Evolutionary conservation across 2,797 vertebrate species (phyloP), one percentile per base, ranked within the genome.

Genomic region (Chrosomus eos): DNA sequence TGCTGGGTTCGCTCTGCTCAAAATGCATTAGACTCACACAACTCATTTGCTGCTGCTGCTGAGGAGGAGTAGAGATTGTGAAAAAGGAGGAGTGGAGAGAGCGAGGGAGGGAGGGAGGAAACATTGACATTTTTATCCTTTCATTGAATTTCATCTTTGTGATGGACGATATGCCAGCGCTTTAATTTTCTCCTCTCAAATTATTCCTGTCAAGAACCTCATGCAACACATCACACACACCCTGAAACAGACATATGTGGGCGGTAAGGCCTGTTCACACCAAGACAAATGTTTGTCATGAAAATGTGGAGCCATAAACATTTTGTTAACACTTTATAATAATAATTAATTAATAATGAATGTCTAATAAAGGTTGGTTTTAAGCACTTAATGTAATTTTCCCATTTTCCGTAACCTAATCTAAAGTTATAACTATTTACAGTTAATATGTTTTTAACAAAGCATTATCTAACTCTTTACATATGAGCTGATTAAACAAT

Each of bases 141-240:
- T 93, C 89, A 94, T 95, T 95, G 93, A 94, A 95, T 96, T 95
- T 94, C 94, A 95, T 95, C 93, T 94, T 93, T 87, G 92, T 95
- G 95, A 96, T 94, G 93, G 95, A 95, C 85, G 91, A 93, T 90
- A 93, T 95, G 95, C 93, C 95, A 96, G 92, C 86, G 93, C 95
- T 97, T 96, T 96, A 94, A 93, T 96, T 96, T 96, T 96, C 95
- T 95, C 94, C 95, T 93, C 94, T 93, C 88, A 93, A 96, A 96
- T 97, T 95, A 96, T 95, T 94, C 93, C 91, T 88, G 90, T 87
- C 81, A 85, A 71, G 88, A 85, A 73, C 48, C 75, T 43, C 80
- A 68, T 64, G 62, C 74, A 53, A 53, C 51, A 53, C 51, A 53
- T 10, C 19, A n/a, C 72, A 33, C 28, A 53, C 48, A 43, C 60